These are phyloP conservation scores for Calameuta idolon DNA, from an alignment of 2,888 invertebrate genomes.

Conservation along the genomic window DNA sequence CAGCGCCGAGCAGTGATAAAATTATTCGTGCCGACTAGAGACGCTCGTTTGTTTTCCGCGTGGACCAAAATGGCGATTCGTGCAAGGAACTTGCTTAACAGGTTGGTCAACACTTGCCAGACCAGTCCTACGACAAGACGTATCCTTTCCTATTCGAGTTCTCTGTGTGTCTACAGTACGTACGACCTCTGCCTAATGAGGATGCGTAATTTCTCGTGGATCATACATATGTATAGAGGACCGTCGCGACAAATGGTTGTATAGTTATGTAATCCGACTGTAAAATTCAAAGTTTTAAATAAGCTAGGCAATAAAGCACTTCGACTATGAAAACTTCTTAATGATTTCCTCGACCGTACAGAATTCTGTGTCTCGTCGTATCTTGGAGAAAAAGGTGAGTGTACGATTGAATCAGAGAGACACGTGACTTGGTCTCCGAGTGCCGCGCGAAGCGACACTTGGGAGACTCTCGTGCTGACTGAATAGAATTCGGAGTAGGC, in stretches of 20 bases:
- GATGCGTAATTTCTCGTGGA: too few species aligned
- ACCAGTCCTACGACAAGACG: conserved; percentile 36
- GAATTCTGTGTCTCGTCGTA: conserved; percentile 44
- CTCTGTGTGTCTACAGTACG: too few species aligned
- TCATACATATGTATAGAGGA: too few species aligned
- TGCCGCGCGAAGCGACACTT: too few species aligned
- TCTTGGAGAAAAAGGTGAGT: conserved; percentile 45
- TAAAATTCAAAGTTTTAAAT: conserved; percentile 5
- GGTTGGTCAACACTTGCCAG: conserved; percentile 28
- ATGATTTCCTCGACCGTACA: conserved; percentile 23
- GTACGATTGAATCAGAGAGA: background rate
- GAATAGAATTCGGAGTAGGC: too few species aligned
- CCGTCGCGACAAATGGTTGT: too few species aligned
- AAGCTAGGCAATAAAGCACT: conserved; percentile 5
- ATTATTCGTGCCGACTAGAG: too few species aligned
- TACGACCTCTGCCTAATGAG: too few species aligned
- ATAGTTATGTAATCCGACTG: background rate
- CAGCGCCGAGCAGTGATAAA: too few species aligned
- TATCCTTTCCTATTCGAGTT: conserved; percentile 50
- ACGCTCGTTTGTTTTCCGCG: too few species aligned
- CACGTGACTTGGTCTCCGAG: background rate
- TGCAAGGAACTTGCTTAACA: conserved; percentile 34
- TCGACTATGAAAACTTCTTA: conserved; percentile 13
- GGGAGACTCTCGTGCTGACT: too few species aligned
- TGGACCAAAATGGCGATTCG: conserved; percentile 45